A percentile compares a stretch with the other conserved stretches of the same genome.
Evolutionary conservation across 2,888 invertebrate species (phyloP).

Genomic region (Cyclophora punctaria): DNA sequence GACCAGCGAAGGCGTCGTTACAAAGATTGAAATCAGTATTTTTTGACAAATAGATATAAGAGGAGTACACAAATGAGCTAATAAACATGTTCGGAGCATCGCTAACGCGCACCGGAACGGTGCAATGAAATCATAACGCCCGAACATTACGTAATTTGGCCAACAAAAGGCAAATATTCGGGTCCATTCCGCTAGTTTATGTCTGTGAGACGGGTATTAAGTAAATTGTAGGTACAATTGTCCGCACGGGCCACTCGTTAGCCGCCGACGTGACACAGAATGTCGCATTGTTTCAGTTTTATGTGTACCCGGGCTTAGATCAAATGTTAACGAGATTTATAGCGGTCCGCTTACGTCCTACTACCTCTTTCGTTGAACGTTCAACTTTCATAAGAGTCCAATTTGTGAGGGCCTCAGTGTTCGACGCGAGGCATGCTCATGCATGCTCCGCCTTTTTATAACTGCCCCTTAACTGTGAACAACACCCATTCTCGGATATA

Average conservation of each 20-base stretch:
- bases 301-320: slow-evolving; percentile 65
- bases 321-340: slow-evolving; percentile 68
- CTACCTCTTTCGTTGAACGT: slow-evolving; percentile 62
- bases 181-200: slow-evolving; percentile 61
- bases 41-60: slow-evolving; percentile 10
- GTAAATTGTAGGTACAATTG: slow-evolving; percentile 69
- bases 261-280: slow-evolving; percentile 57
- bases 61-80: slow-evolving; percentile 22
- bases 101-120: slow-evolving; percentile 27
- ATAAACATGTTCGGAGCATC: slow-evolving; percentile 29
- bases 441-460: slow-evolving; percentile 72
- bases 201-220: slow-evolving; percentile 62
- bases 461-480: slow-evolving; percentile 70
- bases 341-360: slow-evolving; percentile 51
- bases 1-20: slow-evolving; percentile 18
- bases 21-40: slow-evolving; percentile 20
- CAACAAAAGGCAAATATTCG: slow-evolving; percentile 63
- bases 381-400: slow-evolving; percentile 67
- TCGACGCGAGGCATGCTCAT: slow-evolving; percentile 31
- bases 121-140: slow-evolving; percentile 58
- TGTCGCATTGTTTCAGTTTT: slow-evolving; percentile 69
- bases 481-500: slow-evolving; percentile 60
- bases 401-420: slow-evolving; percentile 66
- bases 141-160: slow-evolving; percentile 60
- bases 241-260: slow-evolving; percentile 71